Evolutionary conservation across 1,140 invertebrate species (phyloP), one percentile per base, ranked within the genome.

Genomic region (Eurosta solidaginis): DNA sequence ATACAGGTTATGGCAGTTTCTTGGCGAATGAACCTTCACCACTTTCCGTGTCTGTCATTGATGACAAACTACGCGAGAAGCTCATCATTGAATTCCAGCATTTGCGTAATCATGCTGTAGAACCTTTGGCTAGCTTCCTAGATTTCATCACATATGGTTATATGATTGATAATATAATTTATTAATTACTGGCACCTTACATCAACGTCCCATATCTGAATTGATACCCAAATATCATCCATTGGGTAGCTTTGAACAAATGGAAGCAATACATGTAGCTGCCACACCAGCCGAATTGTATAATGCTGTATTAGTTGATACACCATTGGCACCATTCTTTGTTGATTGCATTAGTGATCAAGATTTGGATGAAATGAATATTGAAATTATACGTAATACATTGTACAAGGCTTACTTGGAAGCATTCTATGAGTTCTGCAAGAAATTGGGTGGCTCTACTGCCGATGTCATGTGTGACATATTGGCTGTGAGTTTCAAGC

Each of bases 141-240:
- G 98, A 99, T 89, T 99, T 97, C 84, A 99, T 99, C 76, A 99
- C 98, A 83, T 99, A 99, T 91, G 98, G 97, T 88, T 99, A 99
- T 88, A 99, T 99, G 98, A 99, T 99, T 88, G 98, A 99, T 88
- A 99, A 99, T 88, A 99, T 99, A 79, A 98, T 99, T 89, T 99
- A 63, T 90, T 99, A 80, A 99, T 99, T 79, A 99, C 98, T 82
- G 98, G 98, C 49, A 99, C 98, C 75, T 90, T 99, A 29, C 98
- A 99, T 90, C 98, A 99, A 89, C 91, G 98, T 80, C 97, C 98
- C 33, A 98, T 99, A 86, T 96, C 96, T 76, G 98, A 99, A 89
- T 89, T 99, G 74, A 98, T 99, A 81, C 96, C 97, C 12, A 99
- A 99, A 89, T 99, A 98, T 87, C 98, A 99, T 90, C 98, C 98